These are phyloP conservation scores for Doryteuthis pealeii DNA, from an alignment of 1,140 invertebrate genomes.

Conservation along the genomic window DNA sequence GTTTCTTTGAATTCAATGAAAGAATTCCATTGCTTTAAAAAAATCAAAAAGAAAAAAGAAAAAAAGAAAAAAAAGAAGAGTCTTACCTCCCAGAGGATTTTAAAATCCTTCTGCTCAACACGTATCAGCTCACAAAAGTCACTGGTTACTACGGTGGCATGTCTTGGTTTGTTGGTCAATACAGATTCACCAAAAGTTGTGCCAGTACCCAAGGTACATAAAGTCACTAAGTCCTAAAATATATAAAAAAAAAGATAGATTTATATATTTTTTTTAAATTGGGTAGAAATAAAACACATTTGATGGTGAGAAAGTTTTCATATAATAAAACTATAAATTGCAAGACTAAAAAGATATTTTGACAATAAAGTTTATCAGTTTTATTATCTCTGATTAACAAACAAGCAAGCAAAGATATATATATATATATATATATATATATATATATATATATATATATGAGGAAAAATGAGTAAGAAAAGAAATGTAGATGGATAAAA, in stretches of 20 bases:
- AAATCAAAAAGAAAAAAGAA: no score
- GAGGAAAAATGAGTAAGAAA: no score
- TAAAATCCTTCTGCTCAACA: slow-evolving; percentile 76
- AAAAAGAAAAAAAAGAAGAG: slow-evolving; percentile 1
- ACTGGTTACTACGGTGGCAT: slow-evolving; percentile 74
- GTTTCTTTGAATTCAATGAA: no score
- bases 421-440: no score
- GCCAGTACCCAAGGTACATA: slow-evolving; percentile 73
- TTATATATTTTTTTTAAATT: slow-evolving; percentile 5
- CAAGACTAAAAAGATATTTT: no score
- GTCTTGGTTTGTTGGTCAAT: slow-evolving; percentile 71
- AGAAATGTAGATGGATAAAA: no score
- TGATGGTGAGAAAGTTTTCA: slow-evolving; percentile 72
- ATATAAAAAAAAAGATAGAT: slow-evolving; percentile 5
- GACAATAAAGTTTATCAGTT: no score
- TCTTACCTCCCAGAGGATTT: slow-evolving; percentile 75
- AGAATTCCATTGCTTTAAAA: no score
- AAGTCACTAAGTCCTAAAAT: slow-evolving; percentile 65
- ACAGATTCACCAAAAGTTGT: slow-evolving; percentile 79
- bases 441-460: no score
- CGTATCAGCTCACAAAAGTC: slow-evolving; percentile 75
- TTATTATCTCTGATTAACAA: no score
- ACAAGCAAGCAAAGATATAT: no score
- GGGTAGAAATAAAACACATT: no score
- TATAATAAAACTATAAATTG: slow-evolving; percentile 66